phyloP scores from a whole-genome alignment of 2,113 vertebrate genomes.

The Rhynchopsitta pachyrhyncha region DNA sequence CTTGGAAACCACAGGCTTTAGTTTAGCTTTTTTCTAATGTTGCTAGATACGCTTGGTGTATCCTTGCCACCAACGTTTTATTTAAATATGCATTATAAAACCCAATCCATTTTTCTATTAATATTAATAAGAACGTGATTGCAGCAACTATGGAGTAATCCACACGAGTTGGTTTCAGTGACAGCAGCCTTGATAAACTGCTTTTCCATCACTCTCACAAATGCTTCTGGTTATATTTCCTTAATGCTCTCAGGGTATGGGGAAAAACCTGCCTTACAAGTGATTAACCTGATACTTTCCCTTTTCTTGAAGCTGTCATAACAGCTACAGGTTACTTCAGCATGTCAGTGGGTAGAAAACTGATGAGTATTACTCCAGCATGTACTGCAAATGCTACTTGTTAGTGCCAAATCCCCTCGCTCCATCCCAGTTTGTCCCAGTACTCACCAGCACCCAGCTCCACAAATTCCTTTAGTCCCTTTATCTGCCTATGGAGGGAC shows the following conservation, averaged over 20 bases:
- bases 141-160: background rate
- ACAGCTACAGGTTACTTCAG: background rate
- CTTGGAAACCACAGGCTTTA: background rate
- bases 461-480: background rate
- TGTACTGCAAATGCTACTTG: background rate
- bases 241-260: background rate
- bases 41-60: background rate
- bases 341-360: background rate
- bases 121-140: slow-evolving; percentile 24
- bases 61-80: background rate
- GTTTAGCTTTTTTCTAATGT: background rate
- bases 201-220: background rate
- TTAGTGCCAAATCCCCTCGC: background rate
- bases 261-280: background rate
- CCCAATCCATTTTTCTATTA: background rate
- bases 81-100: background rate
- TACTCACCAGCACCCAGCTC: background rate
- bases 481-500: background rate
- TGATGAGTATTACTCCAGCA: background rate
- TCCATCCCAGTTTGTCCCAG: background rate
- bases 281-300: background rate
- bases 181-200: background rate
- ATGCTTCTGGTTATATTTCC: background rate
- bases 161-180: background rate
- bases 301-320: background rate